phyloP scores from a whole-genome alignment of 2,113 vertebrate species.

The Periophthalmodon schlosseri region DNA sequence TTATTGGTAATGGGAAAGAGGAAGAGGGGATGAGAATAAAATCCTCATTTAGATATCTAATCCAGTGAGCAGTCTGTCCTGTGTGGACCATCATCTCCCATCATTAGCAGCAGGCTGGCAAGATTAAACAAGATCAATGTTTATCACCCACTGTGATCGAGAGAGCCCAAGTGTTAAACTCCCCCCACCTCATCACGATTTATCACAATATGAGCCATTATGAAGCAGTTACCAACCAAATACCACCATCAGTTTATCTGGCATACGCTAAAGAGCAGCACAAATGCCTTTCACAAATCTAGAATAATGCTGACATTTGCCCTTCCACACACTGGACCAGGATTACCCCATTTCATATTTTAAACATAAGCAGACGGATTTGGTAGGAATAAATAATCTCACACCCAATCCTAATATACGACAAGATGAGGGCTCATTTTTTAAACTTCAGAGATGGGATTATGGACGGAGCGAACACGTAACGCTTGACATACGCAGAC shows the following conservation, averaged over 20 bases:
- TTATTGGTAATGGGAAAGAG: constrained; percentile 60
- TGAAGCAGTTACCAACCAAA: constrained; percentile 12
- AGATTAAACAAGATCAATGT: constrained; percentile 76
- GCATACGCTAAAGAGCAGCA: constrained; percentile 24
- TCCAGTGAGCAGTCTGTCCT: constrained; percentile 68
- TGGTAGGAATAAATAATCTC: constrained; percentile 37
- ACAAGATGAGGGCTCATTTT: constrained; percentile 49
- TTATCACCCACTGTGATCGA: constrained; percentile 54
- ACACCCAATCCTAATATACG: constrained; percentile 37
- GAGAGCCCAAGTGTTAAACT: constrained; percentile 46
- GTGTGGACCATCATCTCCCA: constrained; percentile 68
- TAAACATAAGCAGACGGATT: constrained; percentile 37
- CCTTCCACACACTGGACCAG: constrained; percentile 16
- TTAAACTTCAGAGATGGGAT: constrained; percentile 21
- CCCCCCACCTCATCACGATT: constrained; percentile 31
- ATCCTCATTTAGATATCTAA: constrained; percentile 74
- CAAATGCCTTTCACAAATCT: constrained; percentile 50
- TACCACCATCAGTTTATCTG: constrained; percentile 36
- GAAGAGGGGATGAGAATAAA: constrained; percentile 62
- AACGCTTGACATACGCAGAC: constrained; percentile 29
- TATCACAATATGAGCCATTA: constrained; percentile 37
- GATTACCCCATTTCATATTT: constrained; percentile 30
- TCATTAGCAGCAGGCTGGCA: constrained; percentile 70
- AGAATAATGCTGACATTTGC: constrained; percentile 27
- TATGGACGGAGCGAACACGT: constrained; percentile 8